Evolutionary conservation across 2,113 vertebrate species (phyloP).

Genomic region (Burhinus bistriatus): DNA sequence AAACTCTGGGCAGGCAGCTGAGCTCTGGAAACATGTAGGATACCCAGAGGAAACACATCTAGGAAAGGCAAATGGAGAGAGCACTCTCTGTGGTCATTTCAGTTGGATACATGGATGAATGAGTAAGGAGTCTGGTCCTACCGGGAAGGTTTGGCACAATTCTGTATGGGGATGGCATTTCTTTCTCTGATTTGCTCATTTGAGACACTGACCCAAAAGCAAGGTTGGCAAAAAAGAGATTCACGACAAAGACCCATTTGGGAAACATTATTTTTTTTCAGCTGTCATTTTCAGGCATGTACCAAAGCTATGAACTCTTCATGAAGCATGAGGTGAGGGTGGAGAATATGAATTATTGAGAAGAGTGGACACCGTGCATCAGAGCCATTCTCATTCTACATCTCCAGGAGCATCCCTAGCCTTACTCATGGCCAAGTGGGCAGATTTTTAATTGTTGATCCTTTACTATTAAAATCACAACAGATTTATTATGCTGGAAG

Average conservation of each 20-base stretch:
- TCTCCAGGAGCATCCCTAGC: not conserved
- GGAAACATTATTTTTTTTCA: not conserved
- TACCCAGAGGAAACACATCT: not conserved
- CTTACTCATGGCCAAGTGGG: not conserved
- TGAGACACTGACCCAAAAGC: not conserved
- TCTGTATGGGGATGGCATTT: not conserved
- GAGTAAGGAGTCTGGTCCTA: not conserved
- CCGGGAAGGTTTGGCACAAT: not conserved
- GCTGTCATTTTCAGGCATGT: not conserved
- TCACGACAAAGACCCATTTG: not conserved
- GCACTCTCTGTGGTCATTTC: no score
- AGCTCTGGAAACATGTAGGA: not conserved
- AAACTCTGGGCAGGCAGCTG: not conserved
- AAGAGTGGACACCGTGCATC: not conserved
- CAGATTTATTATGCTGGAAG: not conserved
- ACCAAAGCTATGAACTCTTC: not conserved
- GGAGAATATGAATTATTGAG: not conserved
- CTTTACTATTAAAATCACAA: not conserved
- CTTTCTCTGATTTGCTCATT: not conserved
- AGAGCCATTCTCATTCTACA: not conserved
- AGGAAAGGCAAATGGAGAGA: not conserved
- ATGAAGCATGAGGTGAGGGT: not conserved
- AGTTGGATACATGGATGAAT: no score
- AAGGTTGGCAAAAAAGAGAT: not conserved
- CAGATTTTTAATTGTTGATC: not conserved